phyloP scores from a whole-genome alignment of 2,113 vertebrate species.

The Labrus mixtus region DNA sequence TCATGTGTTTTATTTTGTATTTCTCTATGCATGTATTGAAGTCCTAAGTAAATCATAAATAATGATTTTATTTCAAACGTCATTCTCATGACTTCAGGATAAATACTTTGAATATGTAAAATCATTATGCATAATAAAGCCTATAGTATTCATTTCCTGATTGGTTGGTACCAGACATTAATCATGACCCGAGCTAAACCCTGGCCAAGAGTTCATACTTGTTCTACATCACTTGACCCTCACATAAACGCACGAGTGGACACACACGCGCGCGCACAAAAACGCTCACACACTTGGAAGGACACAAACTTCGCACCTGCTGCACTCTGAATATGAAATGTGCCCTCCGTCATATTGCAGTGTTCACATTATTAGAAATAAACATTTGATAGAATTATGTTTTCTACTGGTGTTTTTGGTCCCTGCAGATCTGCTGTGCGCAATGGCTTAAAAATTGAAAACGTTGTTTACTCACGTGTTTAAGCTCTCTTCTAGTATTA shows the following conservation, averaged over 20 bases:
- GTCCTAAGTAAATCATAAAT: not conserved
- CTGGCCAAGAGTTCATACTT: slow-evolving; percentile 4
- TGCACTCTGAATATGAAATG: slow-evolving; percentile 33
- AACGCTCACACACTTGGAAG: not conserved
- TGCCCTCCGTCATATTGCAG: not conserved
- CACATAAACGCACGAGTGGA: not conserved
- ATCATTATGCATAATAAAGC: not conserved
- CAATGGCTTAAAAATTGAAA: not conserved
- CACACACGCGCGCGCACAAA: not conserved
- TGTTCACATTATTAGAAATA: not conserved
- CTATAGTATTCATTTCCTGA: not conserved
- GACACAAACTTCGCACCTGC: slow-evolving; percentile 67
- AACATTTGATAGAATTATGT: not conserved
- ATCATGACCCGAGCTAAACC: not conserved
- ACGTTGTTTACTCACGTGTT: slow-evolving; percentile 1
- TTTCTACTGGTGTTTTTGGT: not conserved
- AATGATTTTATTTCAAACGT: not conserved
- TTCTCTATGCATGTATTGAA: too few species aligned
- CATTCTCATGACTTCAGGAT: not conserved
- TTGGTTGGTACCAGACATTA: not conserved
- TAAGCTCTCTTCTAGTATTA: slow-evolving; percentile 36
- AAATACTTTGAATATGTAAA: not conserved
- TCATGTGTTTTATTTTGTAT: not conserved
- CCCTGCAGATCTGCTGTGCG: not conserved
- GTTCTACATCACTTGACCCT: slow-evolving; percentile 9